These are phyloP conservation scores for Anolis apletophallus DNA, from an alignment of 2,797 vertebrate genomes.

Conservation along the genomic window DNA sequence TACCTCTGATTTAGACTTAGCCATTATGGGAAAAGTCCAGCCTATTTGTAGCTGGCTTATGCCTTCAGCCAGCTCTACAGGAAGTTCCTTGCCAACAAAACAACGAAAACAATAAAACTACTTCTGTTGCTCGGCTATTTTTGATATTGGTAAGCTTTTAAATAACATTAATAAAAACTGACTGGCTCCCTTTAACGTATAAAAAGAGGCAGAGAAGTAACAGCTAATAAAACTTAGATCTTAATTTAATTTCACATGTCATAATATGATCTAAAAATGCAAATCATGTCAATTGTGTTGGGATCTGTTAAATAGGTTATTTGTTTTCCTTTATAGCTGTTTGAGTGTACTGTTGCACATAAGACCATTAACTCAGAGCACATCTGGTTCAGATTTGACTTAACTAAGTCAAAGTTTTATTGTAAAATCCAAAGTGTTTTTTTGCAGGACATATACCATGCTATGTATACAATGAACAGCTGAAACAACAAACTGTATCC, in stretches of 20 bases:
- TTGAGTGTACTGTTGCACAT: background rate
- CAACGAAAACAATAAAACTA: background rate
- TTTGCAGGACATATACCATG: background rate
- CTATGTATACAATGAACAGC: background rate
- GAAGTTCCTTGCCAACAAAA: background rate
- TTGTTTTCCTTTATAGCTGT: background rate
- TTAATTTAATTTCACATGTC: background rate
- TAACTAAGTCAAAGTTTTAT: background rate
- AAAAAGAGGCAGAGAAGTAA: background rate
- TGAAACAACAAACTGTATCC: conserved; percentile 20
- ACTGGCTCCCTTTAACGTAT: background rate
- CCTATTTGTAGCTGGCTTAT: background rate
- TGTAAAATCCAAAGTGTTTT: background rate
- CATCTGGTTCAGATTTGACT: background rate
- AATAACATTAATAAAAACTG: background rate
- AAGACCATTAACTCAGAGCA: conserved; percentile 1
- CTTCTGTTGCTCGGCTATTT: background rate
- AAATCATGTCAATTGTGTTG: background rate
- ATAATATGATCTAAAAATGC: background rate
- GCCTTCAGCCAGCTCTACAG: background rate
- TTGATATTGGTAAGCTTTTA: background rate
- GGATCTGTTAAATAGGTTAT: conserved; percentile 8
- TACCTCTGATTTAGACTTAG: background rate
- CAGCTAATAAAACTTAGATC: background rate
- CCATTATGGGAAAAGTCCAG: too few species aligned